phyloP scores from a whole-genome alignment of 1,140 invertebrate genomes.

The Lepidurus couesii region DNA sequence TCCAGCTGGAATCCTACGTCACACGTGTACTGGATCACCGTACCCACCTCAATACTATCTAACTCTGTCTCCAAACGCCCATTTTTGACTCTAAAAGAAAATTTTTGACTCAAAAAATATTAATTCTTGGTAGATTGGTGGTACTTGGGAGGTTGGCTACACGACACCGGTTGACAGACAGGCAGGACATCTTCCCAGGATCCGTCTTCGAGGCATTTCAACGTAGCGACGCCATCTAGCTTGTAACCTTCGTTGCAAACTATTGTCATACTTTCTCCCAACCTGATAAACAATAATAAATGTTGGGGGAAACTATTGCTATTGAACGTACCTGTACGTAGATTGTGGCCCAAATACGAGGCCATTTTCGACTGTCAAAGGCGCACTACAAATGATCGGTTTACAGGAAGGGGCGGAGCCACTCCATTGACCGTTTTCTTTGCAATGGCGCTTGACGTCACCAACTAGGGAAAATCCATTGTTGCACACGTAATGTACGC shows the following conservation, averaged over 20 bases:
- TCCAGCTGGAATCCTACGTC: conserved; percentile 37
- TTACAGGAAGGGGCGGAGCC: conserved; percentile 41
- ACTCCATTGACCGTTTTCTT: conserved; percentile 50
- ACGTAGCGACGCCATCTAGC: conserved; percentile 43
- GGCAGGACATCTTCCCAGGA: conserved; percentile 43
- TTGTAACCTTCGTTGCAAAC: conserved; percentile 46
- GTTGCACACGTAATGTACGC: conserved; percentile 50
- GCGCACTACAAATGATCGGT: conserved; percentile 38
- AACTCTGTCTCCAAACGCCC: conserved; percentile 16
- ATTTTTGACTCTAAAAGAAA: conserved; percentile 23
- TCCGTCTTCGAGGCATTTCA: conserved; percentile 46
- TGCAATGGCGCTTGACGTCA: conserved; percentile 46
- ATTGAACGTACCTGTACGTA: background rate
- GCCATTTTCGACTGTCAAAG: conserved; percentile 30
- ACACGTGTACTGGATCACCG: conserved; percentile 37
- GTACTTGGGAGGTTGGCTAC: conserved; percentile 36
- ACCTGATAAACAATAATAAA: conserved; percentile 26
- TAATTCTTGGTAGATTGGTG: background rate
- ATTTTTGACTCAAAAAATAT: background rate
- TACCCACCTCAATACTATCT: conserved; percentile 31
- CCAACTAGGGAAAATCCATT: conserved; percentile 51
- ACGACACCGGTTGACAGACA: conserved; percentile 38
- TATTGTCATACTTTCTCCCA: conserved; percentile 39
- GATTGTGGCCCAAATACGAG: background rate
- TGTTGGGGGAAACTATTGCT: background rate